These are phyloP conservation scores for Megathymus violae DNA, from an alignment of 1,140 invertebrate genomes.

Conservation along the genomic window DNA sequence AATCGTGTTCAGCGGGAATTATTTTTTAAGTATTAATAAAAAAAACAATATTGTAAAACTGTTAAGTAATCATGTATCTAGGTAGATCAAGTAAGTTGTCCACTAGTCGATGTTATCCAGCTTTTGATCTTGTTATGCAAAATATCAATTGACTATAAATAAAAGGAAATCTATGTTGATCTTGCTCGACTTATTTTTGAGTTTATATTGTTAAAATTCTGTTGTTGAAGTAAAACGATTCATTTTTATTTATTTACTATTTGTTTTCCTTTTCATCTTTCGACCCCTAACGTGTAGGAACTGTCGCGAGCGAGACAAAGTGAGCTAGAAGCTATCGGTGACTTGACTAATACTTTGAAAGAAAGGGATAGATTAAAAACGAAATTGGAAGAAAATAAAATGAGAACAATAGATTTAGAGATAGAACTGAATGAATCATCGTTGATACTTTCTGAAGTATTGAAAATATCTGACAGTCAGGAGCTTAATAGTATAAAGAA, in stretches of 20 bases:
- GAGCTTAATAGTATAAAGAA: slow-evolving; percentile 68
- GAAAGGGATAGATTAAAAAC: slow-evolving; percentile 66
- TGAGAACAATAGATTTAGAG: slow-evolving; percentile 77
- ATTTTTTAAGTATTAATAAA: slow-evolving; percentile 78
- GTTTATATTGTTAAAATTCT: slow-evolving; percentile 75
- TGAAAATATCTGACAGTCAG: slow-evolving; percentile 73
- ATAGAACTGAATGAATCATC: slow-evolving; percentile 79
- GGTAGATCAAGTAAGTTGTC: slow-evolving; percentile 76
- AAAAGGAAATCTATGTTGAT: slow-evolving; percentile 68
- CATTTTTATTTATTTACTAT: slow-evolving; percentile 59
- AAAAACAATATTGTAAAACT: slow-evolving; percentile 76
- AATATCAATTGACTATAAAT: slow-evolving; percentile 71
- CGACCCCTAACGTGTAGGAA: slow-evolving; percentile 63
- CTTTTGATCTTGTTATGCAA: slow-evolving; percentile 78
- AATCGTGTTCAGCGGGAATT: slow-evolving; percentile 80
- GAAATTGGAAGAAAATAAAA: slow-evolving; percentile 72
- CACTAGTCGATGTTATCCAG: slow-evolving; percentile 78
- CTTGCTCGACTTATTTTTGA: slow-evolving; percentile 73
- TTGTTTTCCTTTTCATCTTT: slow-evolving; percentile 67
- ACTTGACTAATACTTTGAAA: slow-evolving; percentile 59
- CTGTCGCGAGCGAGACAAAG: slow-evolving; percentile 64
- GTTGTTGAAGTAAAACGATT: slow-evolving; percentile 68
- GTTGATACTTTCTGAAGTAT: slow-evolving; percentile 71
- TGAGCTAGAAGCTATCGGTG: slow-evolving; percentile 67
- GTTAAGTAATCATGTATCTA: slow-evolving; percentile 81